Base-by-base conservation (phyloP, 2,888 invertebrate genomes). In the Holacanthella duospinosa region DNA sequence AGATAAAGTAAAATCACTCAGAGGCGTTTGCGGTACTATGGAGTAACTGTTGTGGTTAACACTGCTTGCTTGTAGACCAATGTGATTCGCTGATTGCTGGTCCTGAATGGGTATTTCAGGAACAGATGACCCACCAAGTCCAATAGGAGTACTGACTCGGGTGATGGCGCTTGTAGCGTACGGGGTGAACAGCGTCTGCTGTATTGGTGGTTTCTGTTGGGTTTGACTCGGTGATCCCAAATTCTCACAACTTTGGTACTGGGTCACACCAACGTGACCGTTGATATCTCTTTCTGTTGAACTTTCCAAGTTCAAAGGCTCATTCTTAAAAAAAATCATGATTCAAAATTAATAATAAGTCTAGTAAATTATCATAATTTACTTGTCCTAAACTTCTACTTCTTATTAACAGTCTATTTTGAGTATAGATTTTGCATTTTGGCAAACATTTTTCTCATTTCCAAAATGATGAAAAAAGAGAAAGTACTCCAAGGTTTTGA, bases 151-250 rank as follows among this genome's bases (percentile, higher is more conserved):
- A 36, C 65, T 64, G 9, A 69, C 69, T 43, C 69, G 60, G 16
- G 73, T 73, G 29, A 69, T 73, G 53, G 71, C 67, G 53, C 65
- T 73, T 12, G 70, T 70, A 21, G 73, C 71, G 60, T 71, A 71
- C 1, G 71, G 71, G n/a, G 69, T 71, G 53, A 71, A 71, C 55
- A 71, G 63, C 26, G 27, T 53, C 25, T 60, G 60, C 25, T 53
- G 53, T 21, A 26, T 21, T 2, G 19, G 12, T 26, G 12, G 43
- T 48, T 21, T 9, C 48, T 48, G 48, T 4, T 9, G 48, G 21
- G 21, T 21, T 12, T 6, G 36, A 48, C 48, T 48, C 21, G 48
- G 21, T 4, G 48, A n/a, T 21, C 4, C 48, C 12, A 21, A 48
- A 16, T 16, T 21, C n/a, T 48, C 48, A n/a, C 16, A 4, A 4